Evolutionary conservation across 2,888 invertebrate species (phyloP).

Genomic region (Tupiocoris notatus): DNA sequence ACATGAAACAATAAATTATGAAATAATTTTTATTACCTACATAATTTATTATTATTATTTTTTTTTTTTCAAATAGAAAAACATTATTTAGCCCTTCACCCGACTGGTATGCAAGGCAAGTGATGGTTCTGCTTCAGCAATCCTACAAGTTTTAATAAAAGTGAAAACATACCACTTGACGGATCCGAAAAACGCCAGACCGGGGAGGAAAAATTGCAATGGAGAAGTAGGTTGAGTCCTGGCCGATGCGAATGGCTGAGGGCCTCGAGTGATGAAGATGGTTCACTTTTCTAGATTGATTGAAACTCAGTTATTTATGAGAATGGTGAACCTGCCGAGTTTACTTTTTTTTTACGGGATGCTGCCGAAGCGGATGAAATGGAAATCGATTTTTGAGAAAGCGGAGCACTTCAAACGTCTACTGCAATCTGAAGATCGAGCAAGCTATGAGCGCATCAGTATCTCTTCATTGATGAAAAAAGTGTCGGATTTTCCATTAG

Average conservation of each 20-base stretch:
- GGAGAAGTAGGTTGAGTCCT: neutral
- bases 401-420: no score
- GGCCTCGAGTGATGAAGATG: slow-evolving; percentile 23
- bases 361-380: slow-evolving; percentile 1
- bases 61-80: no score
- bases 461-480: no score
- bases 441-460: no score
- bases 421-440: no score
- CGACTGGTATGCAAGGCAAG: no score
- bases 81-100: no score
- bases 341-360: neutral
- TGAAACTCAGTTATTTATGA: slow-evolving; percentile 42
- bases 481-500: no score
- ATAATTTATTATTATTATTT: no score
- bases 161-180: neutral
- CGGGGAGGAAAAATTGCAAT: neutral
- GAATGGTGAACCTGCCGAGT: slow-evolving; percentile 3
- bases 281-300: slow-evolving; percentile 38
- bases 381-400: neutral
- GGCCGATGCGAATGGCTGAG: neutral
- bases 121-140: no score
- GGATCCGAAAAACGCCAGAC: neutral
- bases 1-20: no score
- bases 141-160: neutral
- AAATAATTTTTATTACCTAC: no score